Conservation (phyloP, 1,140 invertebrate species). For the Lerema accius region DNA sequence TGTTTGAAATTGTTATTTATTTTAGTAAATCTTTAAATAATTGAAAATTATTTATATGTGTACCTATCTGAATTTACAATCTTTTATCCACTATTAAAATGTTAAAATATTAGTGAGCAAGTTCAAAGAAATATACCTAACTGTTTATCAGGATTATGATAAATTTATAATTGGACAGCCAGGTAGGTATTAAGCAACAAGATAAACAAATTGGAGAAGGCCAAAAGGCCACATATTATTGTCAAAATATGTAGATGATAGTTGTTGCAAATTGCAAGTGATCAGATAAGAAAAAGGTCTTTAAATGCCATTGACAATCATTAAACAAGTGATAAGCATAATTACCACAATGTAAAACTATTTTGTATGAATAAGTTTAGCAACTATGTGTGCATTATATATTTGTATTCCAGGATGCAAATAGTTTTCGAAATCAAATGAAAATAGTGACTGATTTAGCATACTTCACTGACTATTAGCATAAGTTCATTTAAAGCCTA, state of each 20-base stretch:
- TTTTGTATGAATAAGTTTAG: background rate
- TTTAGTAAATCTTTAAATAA: no score
- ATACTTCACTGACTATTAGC: no score
- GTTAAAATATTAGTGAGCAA: no score
- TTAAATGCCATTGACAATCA: background rate
- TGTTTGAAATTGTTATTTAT: no score
- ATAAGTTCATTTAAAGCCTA: no score
- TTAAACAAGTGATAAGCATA: background rate
- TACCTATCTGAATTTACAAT: no score
- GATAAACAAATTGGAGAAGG: background rate
- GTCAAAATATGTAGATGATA: background rate
- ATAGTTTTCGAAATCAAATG: no score
- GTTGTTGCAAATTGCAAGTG: background rate
- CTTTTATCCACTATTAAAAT: no score
- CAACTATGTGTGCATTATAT: no score
- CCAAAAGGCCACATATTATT: background rate
- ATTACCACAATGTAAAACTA: background rate
- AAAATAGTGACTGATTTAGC: no score
- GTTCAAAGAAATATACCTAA: background rate
- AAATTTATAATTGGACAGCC: conserved; percentile 3
- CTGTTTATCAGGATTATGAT: conserved; percentile 9
- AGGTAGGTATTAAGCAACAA: background rate
- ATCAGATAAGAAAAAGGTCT: background rate
- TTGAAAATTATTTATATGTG: no score
- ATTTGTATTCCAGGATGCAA: no score